Conservation (phyloP, 35 echinoderm and acorn worm species). For the Nesometra sesokonis region DNA sequence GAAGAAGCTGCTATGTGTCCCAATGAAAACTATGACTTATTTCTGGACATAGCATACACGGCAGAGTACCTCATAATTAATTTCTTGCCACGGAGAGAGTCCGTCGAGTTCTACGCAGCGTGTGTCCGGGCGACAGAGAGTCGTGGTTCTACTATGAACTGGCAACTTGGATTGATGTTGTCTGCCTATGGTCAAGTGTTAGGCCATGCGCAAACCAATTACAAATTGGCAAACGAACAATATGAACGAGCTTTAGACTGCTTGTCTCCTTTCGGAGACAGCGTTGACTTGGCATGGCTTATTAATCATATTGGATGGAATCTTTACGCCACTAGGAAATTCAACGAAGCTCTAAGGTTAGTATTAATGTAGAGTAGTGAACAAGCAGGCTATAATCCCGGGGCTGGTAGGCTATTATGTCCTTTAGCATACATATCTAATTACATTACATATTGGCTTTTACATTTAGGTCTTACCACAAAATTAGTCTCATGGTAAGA, state of each 20-base stretch:
- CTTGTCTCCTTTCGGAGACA: constrained; percentile 19
- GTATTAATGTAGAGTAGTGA: no score
- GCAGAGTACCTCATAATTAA: constrained; percentile 24
- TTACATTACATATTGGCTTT: no score
- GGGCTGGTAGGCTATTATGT: no score
- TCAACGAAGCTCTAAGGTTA: constrained; percentile 10
- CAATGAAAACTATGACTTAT: constrained; percentile 16
- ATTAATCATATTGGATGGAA: constrained; percentile 15
- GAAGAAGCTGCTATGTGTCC: constrained; percentile 1
- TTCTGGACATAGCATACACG: constrained; percentile 23
- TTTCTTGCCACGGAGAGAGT: constrained; percentile 5
- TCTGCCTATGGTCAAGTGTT: constrained; percentile 14
- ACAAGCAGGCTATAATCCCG: no score
- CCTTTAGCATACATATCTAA: no score
- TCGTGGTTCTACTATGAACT: background rate
- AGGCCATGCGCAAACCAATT: background rate
- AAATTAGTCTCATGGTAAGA: no score
- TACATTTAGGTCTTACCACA: no score
- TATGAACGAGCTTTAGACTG: constrained; percentile 2
- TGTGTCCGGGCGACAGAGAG: background rate
- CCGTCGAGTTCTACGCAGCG: constrained; percentile 23
- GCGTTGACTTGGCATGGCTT: constrained; percentile 19
- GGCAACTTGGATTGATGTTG: background rate
- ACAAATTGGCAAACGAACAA: background rate
- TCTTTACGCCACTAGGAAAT: background rate